A percentile compares a stretch with the other conserved stretches of the same genome.
These are phyloP conservation scores for Enteromius paludinosus DNA, from an alignment of 2,797 vertebrate genomes.

Conservation along the genomic window DNA sequence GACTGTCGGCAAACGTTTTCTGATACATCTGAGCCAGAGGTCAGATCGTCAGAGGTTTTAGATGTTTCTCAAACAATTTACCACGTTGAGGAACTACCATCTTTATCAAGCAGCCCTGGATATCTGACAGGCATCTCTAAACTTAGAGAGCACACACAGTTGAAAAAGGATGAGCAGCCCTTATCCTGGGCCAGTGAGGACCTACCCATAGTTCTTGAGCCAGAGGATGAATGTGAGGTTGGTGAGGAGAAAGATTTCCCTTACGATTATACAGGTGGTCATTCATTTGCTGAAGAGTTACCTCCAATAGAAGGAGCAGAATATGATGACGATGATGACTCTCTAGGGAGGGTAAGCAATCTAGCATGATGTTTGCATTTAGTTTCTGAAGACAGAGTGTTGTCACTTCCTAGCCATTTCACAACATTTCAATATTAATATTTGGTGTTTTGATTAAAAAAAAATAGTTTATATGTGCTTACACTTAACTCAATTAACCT, in stretches of 20 bases:
- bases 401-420: slow-evolving; percentile 50
- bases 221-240: slow-evolving; percentile 69
- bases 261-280: slow-evolving; percentile 67
- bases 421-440: background rate
- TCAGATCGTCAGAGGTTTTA: slow-evolving; percentile 28
- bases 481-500: background rate
- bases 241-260: slow-evolving; percentile 50
- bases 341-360: slow-evolving; percentile 86
- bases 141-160: slow-evolving; percentile 43
- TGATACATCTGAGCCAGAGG: slow-evolving; percentile 71
- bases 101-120: slow-evolving; percentile 63
- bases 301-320: slow-evolving; percentile 73
- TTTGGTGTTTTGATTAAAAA: background rate
- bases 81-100: slow-evolving; percentile 70
- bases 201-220: slow-evolving; percentile 79
- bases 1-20: slow-evolving; percentile 75
- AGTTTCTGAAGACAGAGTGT: slow-evolving; percentile 49
- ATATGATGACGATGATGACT: slow-evolving; percentile 74
- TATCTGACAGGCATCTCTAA: slow-evolving; percentile 54
- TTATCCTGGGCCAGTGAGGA: slow-evolving; percentile 73
- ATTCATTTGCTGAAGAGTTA: slow-evolving; percentile 82
- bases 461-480: slow-evolving; percentile 41
- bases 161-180: slow-evolving; percentile 63
- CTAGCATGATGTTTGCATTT: slow-evolving; percentile 71
- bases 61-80: slow-evolving; percentile 53